These are phyloP conservation scores for Thunnus albacares DNA, from an alignment of 2,797 vertebrate species.

Conservation along the genomic window DNA sequence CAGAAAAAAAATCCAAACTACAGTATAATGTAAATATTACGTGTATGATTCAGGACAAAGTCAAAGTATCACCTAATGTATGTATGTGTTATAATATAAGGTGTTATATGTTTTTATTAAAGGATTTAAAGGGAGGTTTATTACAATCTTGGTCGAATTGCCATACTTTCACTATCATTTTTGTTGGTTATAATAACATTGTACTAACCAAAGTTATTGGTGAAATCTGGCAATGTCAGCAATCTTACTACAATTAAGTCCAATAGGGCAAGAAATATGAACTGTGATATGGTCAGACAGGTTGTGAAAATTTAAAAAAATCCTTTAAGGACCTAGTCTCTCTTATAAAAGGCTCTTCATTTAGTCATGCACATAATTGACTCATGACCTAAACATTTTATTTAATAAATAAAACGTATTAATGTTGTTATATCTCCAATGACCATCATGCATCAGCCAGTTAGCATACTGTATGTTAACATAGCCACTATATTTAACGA, in stretches of 20 bases:
- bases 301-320: too few species aligned
- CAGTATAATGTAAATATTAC: constrained; percentile 6
- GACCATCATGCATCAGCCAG: background rate
- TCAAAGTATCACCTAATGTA: constrained; percentile 1
- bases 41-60: background rate
- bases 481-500: background rate
- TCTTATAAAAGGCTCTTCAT: background rate
- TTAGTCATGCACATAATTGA: background rate
- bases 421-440: background rate
- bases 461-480: background rate
- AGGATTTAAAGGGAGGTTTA: background rate
- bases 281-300: background rate
- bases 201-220: background rate
- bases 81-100: too few species aligned
- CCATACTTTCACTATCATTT: background rate
- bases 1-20: constrained; percentile 13
- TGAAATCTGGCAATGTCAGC: background rate
- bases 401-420: background rate
- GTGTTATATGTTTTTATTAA: background rate
- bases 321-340: background rate
- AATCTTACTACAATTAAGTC: background rate
- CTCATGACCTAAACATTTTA: background rate
- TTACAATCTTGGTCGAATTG: background rate
- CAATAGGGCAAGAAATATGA: background rate
- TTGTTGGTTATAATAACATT: background rate